Conservation (phyloP, 2,888 invertebrate species). For the Falcaria lacertinaria region DNA sequence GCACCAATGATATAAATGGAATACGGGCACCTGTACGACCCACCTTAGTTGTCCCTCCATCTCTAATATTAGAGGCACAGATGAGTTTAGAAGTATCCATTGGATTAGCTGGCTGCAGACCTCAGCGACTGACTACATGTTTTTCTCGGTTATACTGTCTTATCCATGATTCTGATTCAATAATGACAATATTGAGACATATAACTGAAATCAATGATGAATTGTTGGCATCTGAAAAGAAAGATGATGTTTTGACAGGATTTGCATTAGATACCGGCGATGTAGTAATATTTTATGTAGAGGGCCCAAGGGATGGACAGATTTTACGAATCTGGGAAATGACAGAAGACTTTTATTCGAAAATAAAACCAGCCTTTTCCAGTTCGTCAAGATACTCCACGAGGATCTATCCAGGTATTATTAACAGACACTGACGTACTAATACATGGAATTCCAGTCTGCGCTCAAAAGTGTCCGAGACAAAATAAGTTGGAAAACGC, state of each 20-base stretch:
- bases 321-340: constrained; percentile 56
- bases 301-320: constrained; percentile 53
- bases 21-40: constrained; percentile 33
- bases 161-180: constrained; percentile 28
- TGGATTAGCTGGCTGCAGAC: constrained; percentile 59
- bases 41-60: constrained; percentile 36
- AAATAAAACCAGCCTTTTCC: constrained; percentile 47
- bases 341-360: constrained; percentile 45
- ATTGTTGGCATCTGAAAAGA: constrained; percentile 15
- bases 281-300: constrained; percentile 46
- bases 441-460: too few relatives aligned
- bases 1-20: constrained; percentile 63
- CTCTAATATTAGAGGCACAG: constrained; percentile 50
- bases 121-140: constrained; percentile 21
- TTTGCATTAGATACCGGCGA: constrained; percentile 59
- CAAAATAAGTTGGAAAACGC: too few relatives aligned
- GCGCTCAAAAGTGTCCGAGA: too few relatives aligned
- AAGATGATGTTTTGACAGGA: constrained; percentile 46
- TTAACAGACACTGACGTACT: too few relatives aligned
- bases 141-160: constrained; percentile 56
- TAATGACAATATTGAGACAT: constrained; percentile 31
- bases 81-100: constrained; percentile 61
- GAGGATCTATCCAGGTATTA: constrained; percentile 55
- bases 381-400: constrained; percentile 43
- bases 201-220: constrained; percentile 48